Percentiles rank a stretch among this genome's conserved stretches.
Evolutionary conservation across 2,888 invertebrate genomes (phyloP).

Genomic region (Palloptera scutellata): DNA sequence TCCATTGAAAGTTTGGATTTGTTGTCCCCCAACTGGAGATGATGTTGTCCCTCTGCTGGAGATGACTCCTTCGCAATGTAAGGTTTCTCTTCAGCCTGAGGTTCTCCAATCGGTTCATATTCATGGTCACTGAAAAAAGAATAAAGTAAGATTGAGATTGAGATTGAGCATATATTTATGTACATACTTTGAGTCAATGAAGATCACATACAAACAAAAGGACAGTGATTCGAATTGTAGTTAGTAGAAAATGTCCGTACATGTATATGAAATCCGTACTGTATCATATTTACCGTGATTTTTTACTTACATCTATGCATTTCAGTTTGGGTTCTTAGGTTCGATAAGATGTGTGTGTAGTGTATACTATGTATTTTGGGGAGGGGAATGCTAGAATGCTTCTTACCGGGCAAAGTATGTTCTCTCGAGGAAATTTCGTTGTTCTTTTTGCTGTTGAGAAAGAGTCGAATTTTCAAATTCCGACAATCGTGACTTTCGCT

Average conservation of each 20-base stretch:
- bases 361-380: slow-evolving; percentile 37
- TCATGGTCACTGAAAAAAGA: slow-evolving; percentile 85
- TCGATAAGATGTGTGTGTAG: slow-evolving; percentile 27
- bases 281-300: too few species aligned
- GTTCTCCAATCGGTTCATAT: slow-evolving; percentile 87
- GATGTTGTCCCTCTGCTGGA: slow-evolving; percentile 37
- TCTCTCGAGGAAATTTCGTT: slow-evolving; percentile 57
- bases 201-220: neutral
- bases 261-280: too few species aligned
- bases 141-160: neutral
- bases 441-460: slow-evolving; percentile 52
- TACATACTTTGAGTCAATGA: too few species aligned
- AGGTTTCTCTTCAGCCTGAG: slow-evolving; percentile 55
- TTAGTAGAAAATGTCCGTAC: neutral
- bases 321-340: neutral
- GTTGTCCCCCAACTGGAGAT: slow-evolving; percentile 1
- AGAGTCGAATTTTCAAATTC: slow-evolving; percentile 52
- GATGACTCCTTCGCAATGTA: slow-evolving; percentile 46
- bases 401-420: slow-evolving; percentile 63
- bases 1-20: slow-evolving; percentile 23
- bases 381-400: slow-evolving; percentile 39
- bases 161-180: too few species aligned
- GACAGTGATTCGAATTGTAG: neutral
- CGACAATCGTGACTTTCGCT: slow-evolving; percentile 59
- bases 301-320: neutral